A percentile compares a stretch with the other conserved stretches of the same genome.
Evolutionary conservation across 2,888 invertebrate genomes (phyloP).

Genomic region (Tetramorium bicarinatum): DNA sequence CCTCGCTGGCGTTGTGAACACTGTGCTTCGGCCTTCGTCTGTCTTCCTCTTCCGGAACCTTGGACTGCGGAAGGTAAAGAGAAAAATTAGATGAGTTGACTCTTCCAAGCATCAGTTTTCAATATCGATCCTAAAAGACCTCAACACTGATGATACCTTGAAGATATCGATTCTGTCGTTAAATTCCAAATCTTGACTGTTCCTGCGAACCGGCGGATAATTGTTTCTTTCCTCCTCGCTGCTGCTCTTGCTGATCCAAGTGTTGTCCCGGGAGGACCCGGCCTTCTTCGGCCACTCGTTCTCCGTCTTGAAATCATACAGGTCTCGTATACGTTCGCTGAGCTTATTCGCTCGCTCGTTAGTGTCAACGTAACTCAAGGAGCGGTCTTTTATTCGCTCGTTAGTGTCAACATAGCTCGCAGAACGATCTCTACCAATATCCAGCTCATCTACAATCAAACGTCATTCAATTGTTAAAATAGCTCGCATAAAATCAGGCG

Average conservation of each 20-base stretch:
- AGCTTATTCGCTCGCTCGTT: conserved; percentile 67
- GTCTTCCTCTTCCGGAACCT: conserved; percentile 17
- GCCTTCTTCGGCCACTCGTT: conserved; percentile 79
- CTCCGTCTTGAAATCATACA: conserved; percentile 82
- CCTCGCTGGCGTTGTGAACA: conserved; percentile 6
- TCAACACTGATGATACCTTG: conserved; percentile 56
- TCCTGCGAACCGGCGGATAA: conserved; percentile 65
- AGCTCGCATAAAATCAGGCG: neutral
- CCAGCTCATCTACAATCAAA: conserved; percentile 59
- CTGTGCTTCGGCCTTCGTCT: neutral
- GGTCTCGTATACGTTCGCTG: conserved; percentile 80
- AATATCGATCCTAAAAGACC: neutral
- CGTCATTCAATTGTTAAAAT: neutral
- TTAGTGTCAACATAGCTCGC: conserved; percentile 44
- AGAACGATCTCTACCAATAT: conserved; percentile 24
- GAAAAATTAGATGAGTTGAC: neutral
- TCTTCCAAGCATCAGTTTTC: neutral
- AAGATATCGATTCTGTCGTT: conserved; percentile 72
- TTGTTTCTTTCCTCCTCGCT: conserved; percentile 74
- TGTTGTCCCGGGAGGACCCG: conserved; percentile 56
- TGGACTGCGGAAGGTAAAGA: conserved; percentile 8
- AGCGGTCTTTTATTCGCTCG: neutral
- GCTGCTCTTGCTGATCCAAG: conserved; percentile 79
- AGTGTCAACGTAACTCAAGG: conserved; percentile 53
- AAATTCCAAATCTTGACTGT: conserved; percentile 80